Conservation (phyloP, 2,797 vertebrate species). For the Sylvilagus floridanus region DNA sequence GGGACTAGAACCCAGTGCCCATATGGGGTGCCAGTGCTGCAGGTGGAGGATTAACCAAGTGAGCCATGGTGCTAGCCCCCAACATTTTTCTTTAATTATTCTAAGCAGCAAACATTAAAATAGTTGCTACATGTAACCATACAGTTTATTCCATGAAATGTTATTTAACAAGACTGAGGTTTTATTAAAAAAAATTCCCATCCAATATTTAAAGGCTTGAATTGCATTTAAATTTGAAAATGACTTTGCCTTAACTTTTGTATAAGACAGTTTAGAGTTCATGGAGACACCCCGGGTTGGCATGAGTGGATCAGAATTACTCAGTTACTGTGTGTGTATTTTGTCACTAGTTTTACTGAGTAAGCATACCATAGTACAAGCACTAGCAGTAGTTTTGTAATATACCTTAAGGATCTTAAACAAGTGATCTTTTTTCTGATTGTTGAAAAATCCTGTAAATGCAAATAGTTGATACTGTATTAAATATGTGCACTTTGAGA, state of each 20-base stretch:
- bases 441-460: slow-evolving; percentile 96
- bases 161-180: slow-evolving; percentile 90
- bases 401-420: slow-evolving; percentile 91
- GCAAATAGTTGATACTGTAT: slow-evolving; percentile 99
- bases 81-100: slow-evolving; percentile 88
- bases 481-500: slow-evolving; percentile 97
- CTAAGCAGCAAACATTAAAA: slow-evolving; percentile 88
- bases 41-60: too few species aligned
- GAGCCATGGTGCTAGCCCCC: too few species aligned
- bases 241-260: slow-evolving; percentile 99
- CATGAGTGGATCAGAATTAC: slow-evolving; percentile 89
- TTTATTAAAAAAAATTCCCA: slow-evolving; percentile 93
- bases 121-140: slow-evolving; percentile 90
- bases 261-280: slow-evolving; percentile 95
- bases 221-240: slow-evolving; percentile 99
- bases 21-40: too few species aligned
- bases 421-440: slow-evolving; percentile 91
- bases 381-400: slow-evolving; percentile 92
- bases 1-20: too few species aligned
- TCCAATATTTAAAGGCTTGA: slow-evolving; percentile 99
- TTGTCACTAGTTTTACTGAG: slow-evolving; percentile 90
- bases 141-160: slow-evolving; percentile 93
- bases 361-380: slow-evolving; percentile 89
- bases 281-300: slow-evolving; percentile 91
- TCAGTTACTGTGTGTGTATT: slow-evolving; percentile 88